Conservation (phyloP, 2,113 vertebrate genomes). For the Coptodon bakossiorum region DNA sequence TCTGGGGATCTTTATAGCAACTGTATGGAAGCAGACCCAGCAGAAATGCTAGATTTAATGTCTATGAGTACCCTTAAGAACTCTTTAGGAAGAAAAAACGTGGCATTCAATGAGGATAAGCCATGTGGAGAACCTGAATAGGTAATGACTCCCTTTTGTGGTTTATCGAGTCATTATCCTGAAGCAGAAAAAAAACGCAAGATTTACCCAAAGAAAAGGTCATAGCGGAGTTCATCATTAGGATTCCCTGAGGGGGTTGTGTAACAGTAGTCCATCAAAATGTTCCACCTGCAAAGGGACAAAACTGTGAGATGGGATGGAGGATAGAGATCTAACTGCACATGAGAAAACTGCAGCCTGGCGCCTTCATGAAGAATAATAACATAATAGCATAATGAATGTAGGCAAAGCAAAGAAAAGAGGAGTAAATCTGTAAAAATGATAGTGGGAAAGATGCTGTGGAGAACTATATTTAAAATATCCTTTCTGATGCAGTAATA, state of each 20-base stretch:
- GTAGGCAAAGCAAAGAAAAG: neutral
- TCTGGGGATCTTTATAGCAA: constrained; percentile 95
- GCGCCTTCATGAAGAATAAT: constrained; percentile 50
- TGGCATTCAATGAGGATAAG: neutral
- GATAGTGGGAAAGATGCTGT: neutral
- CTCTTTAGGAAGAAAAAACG: neutral
- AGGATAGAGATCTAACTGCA: constrained; percentile 48
- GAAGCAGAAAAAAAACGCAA: neutral
- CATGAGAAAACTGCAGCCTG: constrained; percentile 51
- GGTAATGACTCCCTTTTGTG: constrained; percentile 61
- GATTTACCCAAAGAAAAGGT: constrained; percentile 93
- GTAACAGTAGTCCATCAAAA: constrained; percentile 99
- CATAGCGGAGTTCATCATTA: constrained; percentile 88
- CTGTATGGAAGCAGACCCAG: constrained; percentile 53
- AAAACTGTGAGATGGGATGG: constrained; percentile 43
- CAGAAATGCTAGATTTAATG: neutral
- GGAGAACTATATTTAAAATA: neutral
- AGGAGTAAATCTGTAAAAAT: neutral
- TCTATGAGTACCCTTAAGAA: neutral
- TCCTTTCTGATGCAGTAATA: neutral
- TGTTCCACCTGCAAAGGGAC: constrained; percentile 84
- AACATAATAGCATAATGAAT: constrained; percentile 46
- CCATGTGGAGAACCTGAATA: constrained; percentile 39
- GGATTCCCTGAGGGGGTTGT: constrained; percentile 96
- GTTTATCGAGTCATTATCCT: constrained; percentile 56